Percentiles rank a stretch among this genome's conserved stretches.
Evolutionary conservation across 1,140 invertebrate species (phyloP).

Genomic region (Tetranychus cinnabarinus): DNA sequence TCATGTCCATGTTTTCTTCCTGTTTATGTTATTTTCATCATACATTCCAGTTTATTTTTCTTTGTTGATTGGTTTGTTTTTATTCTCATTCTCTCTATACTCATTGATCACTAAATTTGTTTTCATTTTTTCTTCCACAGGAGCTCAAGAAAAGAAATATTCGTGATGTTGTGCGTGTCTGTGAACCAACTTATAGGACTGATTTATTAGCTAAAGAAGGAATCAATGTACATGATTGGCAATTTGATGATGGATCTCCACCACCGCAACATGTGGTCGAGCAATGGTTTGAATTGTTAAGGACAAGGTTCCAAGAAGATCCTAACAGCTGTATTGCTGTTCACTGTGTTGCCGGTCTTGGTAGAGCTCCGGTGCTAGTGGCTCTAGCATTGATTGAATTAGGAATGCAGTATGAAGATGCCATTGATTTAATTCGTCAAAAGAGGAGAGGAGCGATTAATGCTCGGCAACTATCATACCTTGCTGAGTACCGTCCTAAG

Average conservation of each 20-base stretch:
- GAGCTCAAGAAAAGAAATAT: slow-evolving; percentile 79
- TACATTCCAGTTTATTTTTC: too few relatives aligned
- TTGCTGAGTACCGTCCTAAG: slow-evolving; percentile 86
- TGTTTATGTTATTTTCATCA: too few relatives aligned
- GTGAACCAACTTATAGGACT: slow-evolving; percentile 81
- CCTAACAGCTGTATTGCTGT: slow-evolving; percentile 75
- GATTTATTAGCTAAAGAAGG: slow-evolving; percentile 57
- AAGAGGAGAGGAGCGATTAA: slow-evolving; percentile 84
- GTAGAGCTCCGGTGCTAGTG: slow-evolving; percentile 80
- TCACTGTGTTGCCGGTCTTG: slow-evolving; percentile 84
- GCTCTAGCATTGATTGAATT: slow-evolving; percentile 85
- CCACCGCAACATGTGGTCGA: slow-evolving; percentile 43
- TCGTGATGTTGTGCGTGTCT: slow-evolving; percentile 76
- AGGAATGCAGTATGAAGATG: slow-evolving; percentile 89
- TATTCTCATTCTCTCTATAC: background rate
- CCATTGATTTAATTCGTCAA: slow-evolving; percentile 84
- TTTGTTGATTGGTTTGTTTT: too few relatives aligned
- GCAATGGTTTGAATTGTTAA: slow-evolving; percentile 74
- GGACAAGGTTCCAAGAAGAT: slow-evolving; percentile 46
- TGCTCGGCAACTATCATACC: slow-evolving; percentile 74
- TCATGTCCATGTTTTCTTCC: too few relatives aligned
- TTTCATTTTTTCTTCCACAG: slow-evolving; percentile 23
- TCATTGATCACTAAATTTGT: background rate
- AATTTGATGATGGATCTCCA: slow-evolving; percentile 27
- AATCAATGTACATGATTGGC: slow-evolving; percentile 36